These are phyloP conservation scores for Anolis sagrei DNA, from an alignment of 2,113 vertebrate genomes.

Conservation along the genomic window DNA sequence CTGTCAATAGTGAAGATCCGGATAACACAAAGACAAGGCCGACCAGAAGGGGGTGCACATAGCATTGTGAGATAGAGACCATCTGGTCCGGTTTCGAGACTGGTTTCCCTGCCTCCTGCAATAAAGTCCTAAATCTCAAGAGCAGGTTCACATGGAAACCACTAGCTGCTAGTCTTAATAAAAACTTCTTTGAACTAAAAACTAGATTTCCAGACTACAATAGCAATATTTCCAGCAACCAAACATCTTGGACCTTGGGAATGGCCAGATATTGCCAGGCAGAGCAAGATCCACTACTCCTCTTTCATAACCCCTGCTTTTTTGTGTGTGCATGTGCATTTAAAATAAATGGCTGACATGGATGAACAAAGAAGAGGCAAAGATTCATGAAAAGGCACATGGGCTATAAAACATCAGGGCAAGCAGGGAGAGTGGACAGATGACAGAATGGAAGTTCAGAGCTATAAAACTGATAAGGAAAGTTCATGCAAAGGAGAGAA, in stretches of 20 bases:
- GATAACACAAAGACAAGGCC: no score
- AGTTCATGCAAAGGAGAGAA: slow-evolving; percentile 67
- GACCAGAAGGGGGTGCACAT: no score
- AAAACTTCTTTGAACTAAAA: not conserved
- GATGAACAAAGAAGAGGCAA: not conserved
- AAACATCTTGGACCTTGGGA: not conserved
- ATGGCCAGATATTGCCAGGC: not conserved
- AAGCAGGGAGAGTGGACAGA: slow-evolving; percentile 26
- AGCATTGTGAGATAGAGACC: no score
- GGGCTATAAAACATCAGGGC: slow-evolving; percentile 22
- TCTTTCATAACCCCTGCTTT: not conserved
- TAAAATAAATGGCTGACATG: not conserved
- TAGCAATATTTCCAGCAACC: not conserved
- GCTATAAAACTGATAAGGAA: slow-evolving; percentile 57
- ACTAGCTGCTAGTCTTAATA: no score
- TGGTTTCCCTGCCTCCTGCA: no score
- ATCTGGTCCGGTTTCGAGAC: no score
- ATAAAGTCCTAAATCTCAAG: no score
- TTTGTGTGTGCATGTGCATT: not conserved
- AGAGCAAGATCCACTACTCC: not conserved
- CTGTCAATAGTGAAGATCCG: no score
- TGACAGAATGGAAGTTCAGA: slow-evolving; percentile 51
- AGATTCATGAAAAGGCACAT: slow-evolving; percentile 1
- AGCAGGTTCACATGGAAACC: no score
- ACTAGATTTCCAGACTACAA: not conserved